Evolutionary conservation across 2,113 vertebrate genomes (phyloP), one percentile per base, ranked within the genome.

Genomic region (Nothobranchius kuhntae): DNA sequence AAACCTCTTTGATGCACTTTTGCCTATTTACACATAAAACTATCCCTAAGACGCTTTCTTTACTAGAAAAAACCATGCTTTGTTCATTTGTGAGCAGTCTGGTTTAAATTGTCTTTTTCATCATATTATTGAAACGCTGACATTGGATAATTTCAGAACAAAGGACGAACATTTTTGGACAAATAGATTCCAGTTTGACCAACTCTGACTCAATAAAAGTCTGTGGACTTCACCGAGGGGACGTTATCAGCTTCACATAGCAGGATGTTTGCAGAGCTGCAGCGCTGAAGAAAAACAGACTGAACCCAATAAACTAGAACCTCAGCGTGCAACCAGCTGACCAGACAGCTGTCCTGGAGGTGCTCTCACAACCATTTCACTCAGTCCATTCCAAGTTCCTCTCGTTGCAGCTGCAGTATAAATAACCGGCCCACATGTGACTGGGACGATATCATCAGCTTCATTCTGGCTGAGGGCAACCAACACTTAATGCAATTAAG

Each of bases 341-440:
- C 63, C 55, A 60, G 68, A 58, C 65, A 77, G 69, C 72, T 75
- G 70, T 80, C 78, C 76, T 80, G 54, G 60, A 65, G 45, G 13
- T 47, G 61, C 35, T 76, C 84, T 68, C 42, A 11, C 53, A 65
- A 52, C 67, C 51, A 75, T 81, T 83, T 81, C 58, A 57, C 68
- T 73, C 65, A 44, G 74, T 30, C 17, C 21, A 15, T 51, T 80
- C 55, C 66, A 77, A 78, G 57, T 71, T 66, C 54, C 55, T 58
- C 58, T 77, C 70, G 24, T 17, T 77, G 71, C 81, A 86, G 77
- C 84, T 77, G 71, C 67, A 62, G 56, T 73, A 72, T 75, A 81
- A 80, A 81, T 85, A 81, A 74, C 81, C 55, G n/a, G 47, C 65
- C 30, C 65, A 63, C 75, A 65, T 66, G 62, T 72, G 61, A 84